These are phyloP conservation scores for Eilema sororculum DNA, from an alignment of 2,888 invertebrate species.

Conservation along the genomic window DNA sequence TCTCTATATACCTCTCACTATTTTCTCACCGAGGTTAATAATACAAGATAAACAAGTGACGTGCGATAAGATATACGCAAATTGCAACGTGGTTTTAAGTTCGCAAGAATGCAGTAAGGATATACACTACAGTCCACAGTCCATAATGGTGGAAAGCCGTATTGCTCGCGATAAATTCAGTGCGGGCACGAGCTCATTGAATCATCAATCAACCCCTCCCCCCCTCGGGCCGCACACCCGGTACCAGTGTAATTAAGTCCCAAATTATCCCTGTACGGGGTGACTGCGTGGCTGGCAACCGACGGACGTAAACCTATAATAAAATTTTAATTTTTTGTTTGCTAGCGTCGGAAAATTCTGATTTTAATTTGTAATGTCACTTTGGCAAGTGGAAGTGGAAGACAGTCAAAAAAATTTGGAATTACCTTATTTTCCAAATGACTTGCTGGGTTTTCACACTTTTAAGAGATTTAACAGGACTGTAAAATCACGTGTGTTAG, in stretches of 20 bases:
- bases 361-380: not conserved
- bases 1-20: not conserved
- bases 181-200: constrained; percentile 53
- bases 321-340: not conserved
- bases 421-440: no score
- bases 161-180: constrained; percentile 57
- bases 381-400: not conserved
- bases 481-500: no score
- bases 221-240: constrained; percentile 36
- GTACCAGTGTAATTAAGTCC: constrained; percentile 65
- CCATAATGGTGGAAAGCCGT: constrained; percentile 31
- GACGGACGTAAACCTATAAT: not conserved
- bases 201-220: constrained; percentile 65
- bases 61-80: not conserved
- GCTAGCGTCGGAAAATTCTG: not conserved
- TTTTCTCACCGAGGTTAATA: no score
- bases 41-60: no score
- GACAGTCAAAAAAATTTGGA: not conserved
- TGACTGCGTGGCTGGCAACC: constrained; percentile 36
- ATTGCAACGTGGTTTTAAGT: not conserved
- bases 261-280: constrained; percentile 59
- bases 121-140: constrained; percentile 3
- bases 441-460: no score
- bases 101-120: constrained; percentile 3
- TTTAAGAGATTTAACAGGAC: no score